A percentile compares a stretch with the other conserved stretches of the same genome.
Evolutionary conservation across 2,888 invertebrate genomes (phyloP).

Genomic region (Trissolcus japonicus): DNA sequence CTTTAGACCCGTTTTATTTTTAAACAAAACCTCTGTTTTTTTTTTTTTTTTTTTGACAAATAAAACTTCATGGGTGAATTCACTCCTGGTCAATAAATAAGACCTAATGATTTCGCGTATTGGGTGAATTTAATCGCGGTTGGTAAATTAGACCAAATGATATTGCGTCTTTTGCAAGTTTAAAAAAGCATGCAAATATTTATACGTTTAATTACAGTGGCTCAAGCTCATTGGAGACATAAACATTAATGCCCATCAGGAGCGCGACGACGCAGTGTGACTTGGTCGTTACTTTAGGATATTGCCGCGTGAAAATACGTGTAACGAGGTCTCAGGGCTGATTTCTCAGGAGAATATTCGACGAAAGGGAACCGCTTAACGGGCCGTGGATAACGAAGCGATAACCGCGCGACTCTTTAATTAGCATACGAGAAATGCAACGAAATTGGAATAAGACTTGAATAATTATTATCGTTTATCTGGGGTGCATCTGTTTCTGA

Average conservation of each 20-base stretch:
- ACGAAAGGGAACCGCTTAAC: conserved; percentile 62
- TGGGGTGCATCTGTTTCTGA: conserved; percentile 75
- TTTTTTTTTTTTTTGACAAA: too few species aligned
- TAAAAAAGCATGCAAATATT: neutral
- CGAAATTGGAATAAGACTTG: conserved; percentile 64
- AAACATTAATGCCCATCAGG: conserved; percentile 31
- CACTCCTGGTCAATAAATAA: too few species aligned
- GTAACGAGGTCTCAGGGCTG: conserved; percentile 62
- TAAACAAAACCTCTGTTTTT: too few species aligned
- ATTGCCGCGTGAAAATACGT: conserved; percentile 41
- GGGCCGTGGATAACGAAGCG: conserved; percentile 66
- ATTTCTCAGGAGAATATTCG: conserved; percentile 55
- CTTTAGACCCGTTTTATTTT: too few species aligned
- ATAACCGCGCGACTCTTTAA: conserved; percentile 71
- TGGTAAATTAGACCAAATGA: too few species aligned
- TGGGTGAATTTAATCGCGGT: too few species aligned
- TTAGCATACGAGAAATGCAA: conserved; percentile 64
- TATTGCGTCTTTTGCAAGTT: neutral
- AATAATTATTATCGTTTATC: conserved; percentile 72
- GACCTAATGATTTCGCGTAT: neutral
- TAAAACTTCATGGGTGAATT: neutral
- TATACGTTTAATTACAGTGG: conserved; percentile 32
- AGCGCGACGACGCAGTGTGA: conserved; percentile 28
- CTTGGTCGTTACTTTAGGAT: conserved; percentile 36
- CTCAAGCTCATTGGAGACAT: neutral